Conservation (phyloP, 2,888 invertebrate genomes). For the Pelosia muscerda region DNA sequence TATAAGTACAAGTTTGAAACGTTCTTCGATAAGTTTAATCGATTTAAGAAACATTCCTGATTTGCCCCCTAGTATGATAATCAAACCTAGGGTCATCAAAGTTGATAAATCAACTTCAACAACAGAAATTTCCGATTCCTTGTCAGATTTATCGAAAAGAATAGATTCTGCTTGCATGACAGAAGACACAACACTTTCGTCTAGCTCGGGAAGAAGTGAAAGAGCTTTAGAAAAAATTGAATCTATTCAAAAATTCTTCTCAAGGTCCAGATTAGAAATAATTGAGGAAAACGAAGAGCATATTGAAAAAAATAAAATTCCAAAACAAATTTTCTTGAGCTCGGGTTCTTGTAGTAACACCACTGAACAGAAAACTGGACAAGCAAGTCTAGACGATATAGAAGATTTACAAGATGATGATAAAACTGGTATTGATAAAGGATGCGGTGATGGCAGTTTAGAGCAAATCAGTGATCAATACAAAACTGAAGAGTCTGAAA, state of each 20-base stretch:
- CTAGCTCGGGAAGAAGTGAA: conserved; percentile 71
- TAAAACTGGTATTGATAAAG: conserved; percentile 44
- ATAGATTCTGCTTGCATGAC: conserved; percentile 78
- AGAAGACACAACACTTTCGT: conserved; percentile 72
- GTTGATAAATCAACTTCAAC: conserved; percentile 82
- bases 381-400: conserved; percentile 80
- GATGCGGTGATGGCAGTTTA: conserved; percentile 11
- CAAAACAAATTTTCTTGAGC: conserved; percentile 32
- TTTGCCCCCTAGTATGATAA: conserved; percentile 77
- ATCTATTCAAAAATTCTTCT: conserved; percentile 79
- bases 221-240: conserved; percentile 79
- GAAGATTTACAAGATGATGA: conserved; percentile 78
- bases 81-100: conserved; percentile 75
- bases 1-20: conserved; percentile 66
- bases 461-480: conserved; percentile 16
- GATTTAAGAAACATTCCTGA: conserved; percentile 81
- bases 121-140: conserved; percentile 75
- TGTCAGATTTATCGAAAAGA: conserved; percentile 71
- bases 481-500: conserved; percentile 21
- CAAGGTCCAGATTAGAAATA: conserved; percentile 79
- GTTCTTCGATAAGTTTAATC: conserved; percentile 77
- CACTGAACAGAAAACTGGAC: conserved; percentile 62
- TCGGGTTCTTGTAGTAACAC: conserved; percentile 33
- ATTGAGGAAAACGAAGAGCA: conserved; percentile 81
- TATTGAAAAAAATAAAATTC: conserved; percentile 57